phyloP scores from a whole-genome alignment of 2,797 vertebrate species.

The Sphenopsis melanotis region DNA sequence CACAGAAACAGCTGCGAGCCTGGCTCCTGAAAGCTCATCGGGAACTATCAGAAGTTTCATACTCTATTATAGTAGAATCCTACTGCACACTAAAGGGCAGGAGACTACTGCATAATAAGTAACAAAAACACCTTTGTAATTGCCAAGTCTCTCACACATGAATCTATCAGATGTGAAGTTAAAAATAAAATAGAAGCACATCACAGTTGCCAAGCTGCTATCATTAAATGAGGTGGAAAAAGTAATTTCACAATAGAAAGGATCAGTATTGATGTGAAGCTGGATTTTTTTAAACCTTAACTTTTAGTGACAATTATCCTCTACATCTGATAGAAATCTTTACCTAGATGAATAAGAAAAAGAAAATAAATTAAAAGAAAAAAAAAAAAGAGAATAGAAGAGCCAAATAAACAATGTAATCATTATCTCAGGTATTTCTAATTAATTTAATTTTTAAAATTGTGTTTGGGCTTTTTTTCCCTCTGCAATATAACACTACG shows the following conservation, averaged over 20 bases:
- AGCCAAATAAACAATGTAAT: not conserved
- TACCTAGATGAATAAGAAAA: not conserved
- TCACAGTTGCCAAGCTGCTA: not conserved
- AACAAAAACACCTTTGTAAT: not conserved
- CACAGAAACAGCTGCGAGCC: not conserved
- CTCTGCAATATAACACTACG: not conserved
- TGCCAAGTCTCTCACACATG: not conserved
- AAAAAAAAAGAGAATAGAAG: not conserved
- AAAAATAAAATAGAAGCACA: not conserved
- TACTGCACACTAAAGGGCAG: not conserved
- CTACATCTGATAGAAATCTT: not conserved
- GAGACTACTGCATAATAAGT: not conserved
- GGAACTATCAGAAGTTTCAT: not conserved
- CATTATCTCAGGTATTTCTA: not conserved
- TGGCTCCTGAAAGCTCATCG: not conserved
- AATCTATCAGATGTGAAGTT: not conserved
- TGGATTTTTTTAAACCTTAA: not conserved
- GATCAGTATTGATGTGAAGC: not conserved
- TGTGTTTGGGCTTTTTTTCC: not conserved
- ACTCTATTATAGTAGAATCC: not conserved
- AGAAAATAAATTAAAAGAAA: not conserved
- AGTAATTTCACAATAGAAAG: slow-evolving; percentile 44
- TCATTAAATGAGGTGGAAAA: slow-evolving; percentile 41
- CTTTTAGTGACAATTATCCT: not conserved
- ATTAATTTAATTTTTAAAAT: not conserved